Conservation (phyloP, 2,113 vertebrate species). For the Petrocephalus microphthalmus region DNA sequence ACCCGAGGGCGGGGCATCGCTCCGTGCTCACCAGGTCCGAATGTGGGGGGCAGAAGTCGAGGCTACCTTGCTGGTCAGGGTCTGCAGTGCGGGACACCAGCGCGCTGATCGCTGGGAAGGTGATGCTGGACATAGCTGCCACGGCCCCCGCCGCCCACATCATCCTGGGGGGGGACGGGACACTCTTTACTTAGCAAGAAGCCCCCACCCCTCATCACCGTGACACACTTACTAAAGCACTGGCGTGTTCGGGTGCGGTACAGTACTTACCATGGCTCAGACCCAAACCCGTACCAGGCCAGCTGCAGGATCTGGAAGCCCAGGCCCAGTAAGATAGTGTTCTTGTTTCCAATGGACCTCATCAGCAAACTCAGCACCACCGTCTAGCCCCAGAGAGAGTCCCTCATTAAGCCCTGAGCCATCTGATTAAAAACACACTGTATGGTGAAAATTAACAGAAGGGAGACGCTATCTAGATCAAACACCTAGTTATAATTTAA, state of each 20-base stretch:
- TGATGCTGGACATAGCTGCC: slow-evolving; percentile 82
- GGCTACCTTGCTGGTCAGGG: slow-evolving; percentile 75
- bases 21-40: too few relatives aligned
- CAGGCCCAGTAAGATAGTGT: slow-evolving; percentile 76
- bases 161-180: slow-evolving; percentile 61
- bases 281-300: slow-evolving; percentile 81
- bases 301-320: slow-evolving; percentile 81
- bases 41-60: too few relatives aligned
- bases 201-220: not conserved
- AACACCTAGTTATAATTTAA: not conserved
- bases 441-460: not conserved
- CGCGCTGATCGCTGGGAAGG: slow-evolving; percentile 76
- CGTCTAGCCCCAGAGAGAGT: slow-evolving; percentile 54
- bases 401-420: not conserved
- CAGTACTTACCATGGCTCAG: slow-evolving; percentile 71
- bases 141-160: slow-evolving; percentile 83
- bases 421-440: not conserved
- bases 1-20: not conserved
- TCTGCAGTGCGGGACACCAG: slow-evolving; percentile 78
- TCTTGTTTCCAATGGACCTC: slow-evolving; percentile 85
- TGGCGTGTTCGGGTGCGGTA: too few relatives aligned
- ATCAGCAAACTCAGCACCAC: slow-evolving; percentile 81
- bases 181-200: not conserved
- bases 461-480: not conserved
- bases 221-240: not conserved